Conservation (phyloP, 2,113 vertebrate genomes). For the Chionomys nivalis region DNA sequence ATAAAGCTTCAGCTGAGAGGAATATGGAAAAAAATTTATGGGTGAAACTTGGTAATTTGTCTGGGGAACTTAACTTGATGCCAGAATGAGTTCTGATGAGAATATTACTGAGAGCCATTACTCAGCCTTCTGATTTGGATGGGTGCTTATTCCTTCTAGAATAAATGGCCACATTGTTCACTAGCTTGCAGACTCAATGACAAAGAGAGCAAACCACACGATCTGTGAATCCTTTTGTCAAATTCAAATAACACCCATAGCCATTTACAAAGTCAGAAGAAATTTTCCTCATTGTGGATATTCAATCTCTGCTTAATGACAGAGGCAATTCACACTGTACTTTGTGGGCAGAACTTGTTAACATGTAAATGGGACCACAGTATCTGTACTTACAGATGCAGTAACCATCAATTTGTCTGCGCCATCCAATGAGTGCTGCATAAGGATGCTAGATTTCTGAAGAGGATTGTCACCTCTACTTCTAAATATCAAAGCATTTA, state of each 20-base stretch:
- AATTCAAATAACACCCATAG: conserved; percentile 39
- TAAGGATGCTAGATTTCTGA: not conserved
- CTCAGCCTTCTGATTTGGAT: conserved; percentile 59
- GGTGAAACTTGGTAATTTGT: conserved; percentile 76
- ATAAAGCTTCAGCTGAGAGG: conserved; percentile 61
- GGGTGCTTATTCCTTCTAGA: conserved; percentile 61
- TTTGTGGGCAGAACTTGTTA: conserved; percentile 48
- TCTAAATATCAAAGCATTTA: not conserved
- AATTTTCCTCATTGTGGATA: conserved; percentile 38
- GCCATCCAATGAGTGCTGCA: not conserved
- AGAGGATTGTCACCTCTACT: not conserved
- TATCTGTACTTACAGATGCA: not conserved
- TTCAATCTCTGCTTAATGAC: conserved; percentile 54
- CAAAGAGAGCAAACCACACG: conserved; percentile 55
- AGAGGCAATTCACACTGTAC: not conserved
- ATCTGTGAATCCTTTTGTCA: conserved; percentile 65
- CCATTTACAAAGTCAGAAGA: conserved; percentile 63
- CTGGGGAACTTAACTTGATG: conserved; percentile 71
- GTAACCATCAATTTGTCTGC: not conserved
- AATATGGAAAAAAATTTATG: conserved; percentile 72
- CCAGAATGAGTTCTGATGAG: conserved; percentile 77
- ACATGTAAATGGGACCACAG: conserved; percentile 50
- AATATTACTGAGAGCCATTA: conserved; percentile 56
- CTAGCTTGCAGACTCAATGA: conserved; percentile 47
- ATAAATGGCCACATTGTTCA: conserved; percentile 69